Evolutionary conservation across 2,113 vertebrate genomes (phyloP), one percentile per base, ranked within the genome.

Genomic region (Chaetura pelagica): DNA sequence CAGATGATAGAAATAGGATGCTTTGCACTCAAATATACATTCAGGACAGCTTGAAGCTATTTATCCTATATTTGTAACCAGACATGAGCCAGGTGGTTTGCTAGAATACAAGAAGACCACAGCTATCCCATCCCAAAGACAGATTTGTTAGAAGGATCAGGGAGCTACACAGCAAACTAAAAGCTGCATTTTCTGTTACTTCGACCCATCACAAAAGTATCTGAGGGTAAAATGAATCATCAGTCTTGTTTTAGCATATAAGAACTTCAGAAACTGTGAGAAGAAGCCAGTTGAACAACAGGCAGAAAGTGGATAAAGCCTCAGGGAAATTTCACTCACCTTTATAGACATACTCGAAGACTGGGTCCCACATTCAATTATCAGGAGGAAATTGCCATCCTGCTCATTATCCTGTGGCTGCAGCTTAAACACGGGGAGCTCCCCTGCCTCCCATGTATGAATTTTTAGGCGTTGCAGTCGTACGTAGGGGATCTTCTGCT

Each of bases 391-490:
- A 48, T 93, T 97, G 62, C 96, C 98, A 82, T 95, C 98, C 96
- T 83, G 98, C 96, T 93, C 98, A 55, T 51, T 98, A 95, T 93
- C 98, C 96, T 94, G 98, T 63, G 98, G 97, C 64, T 98, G 98
- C 57, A 98, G 88, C 79, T 97, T 98, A 63, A 99, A 99, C 46
- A 99, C 98, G 0, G 98, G 98, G 15, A 98, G 98, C 87, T 98
- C 98, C 77, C 97, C 98, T 0, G 87, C 94, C 12, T 96, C 96
- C 4, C 96, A 88, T 4, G 96, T 77, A 12, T 98, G 97, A 77
- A 99, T 98, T 89, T 99, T 99, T 35, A 99, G 98, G 3, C 99
- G 98, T 87, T 99, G 98, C 79, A 99, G 96, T 26, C 98, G 97
- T 92, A 99, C 99, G 2, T 99, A 99, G 27, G 99, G 99, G 64